These are phyloP conservation scores for Agonopterix alstromeriana DNA, from an alignment of 2,888 invertebrate genomes.

Conservation along the genomic window DNA sequence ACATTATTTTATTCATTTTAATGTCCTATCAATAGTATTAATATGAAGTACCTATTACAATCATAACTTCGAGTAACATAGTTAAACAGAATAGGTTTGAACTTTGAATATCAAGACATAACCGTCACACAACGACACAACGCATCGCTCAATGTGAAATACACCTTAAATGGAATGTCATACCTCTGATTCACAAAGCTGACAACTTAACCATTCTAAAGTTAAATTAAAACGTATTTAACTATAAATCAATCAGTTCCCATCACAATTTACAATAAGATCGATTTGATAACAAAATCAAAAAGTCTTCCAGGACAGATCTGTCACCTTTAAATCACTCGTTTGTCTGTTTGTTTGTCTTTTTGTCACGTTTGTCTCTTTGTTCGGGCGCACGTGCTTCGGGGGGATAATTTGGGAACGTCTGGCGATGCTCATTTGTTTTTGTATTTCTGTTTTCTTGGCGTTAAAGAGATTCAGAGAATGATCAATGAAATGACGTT, in stretches of 20 bases:
- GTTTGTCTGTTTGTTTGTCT: conserved; percentile 28
- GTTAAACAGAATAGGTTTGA: too few species aligned
- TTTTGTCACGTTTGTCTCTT: conserved; percentile 22
- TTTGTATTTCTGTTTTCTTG: neutral
- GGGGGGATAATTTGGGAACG: conserved; percentile 31
- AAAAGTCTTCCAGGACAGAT: neutral
- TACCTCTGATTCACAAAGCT: too few species aligned
- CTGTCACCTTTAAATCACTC: conserved; percentile 52
- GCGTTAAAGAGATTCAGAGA: conserved; percentile 1
- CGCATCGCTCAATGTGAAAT: too few species aligned
- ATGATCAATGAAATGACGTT: neutral
- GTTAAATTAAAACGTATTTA: neutral
- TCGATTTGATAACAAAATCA: conserved; percentile 35
- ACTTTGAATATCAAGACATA: too few species aligned
- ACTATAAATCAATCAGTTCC: conserved; percentile 56
- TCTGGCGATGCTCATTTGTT: conserved; percentile 18
- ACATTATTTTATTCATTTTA: too few species aligned
- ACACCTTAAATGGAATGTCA: too few species aligned
- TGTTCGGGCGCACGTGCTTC: conserved; percentile 14
- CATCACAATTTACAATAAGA: conserved; percentile 55
- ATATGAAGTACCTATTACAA: too few species aligned
- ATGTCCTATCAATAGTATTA: too few species aligned
- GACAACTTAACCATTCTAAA: neutral
- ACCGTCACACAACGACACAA: too few species aligned
- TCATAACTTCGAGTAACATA: too few species aligned